Evolutionary conservation across 2,797 vertebrate genomes (phyloP), one percentile per base, ranked within the genome.

Genomic region (Acrossocheilus fasciatus): DNA sequence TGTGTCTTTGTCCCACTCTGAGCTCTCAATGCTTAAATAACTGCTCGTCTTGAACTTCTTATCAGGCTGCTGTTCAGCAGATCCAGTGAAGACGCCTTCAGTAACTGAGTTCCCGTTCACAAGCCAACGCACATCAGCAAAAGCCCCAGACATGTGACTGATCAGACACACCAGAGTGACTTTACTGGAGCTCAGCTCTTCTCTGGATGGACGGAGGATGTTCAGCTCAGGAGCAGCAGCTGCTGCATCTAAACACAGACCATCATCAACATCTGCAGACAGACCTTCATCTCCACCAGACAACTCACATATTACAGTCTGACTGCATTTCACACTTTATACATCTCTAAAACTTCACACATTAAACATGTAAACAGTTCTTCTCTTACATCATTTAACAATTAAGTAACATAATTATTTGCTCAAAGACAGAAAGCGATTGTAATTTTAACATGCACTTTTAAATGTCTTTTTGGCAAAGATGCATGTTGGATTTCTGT

Each of bases 121-220:
- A 26, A 88, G 39, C 87, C 87, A 88, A 34, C 47, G 62, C 64
- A 86, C 85, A 43, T 82, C 88, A 85, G 88, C 79, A 3, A 77
- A 82, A 30, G 64, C 62, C 9, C 9, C 17, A 72, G 78, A 34
- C 83, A 83, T 23, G 20, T 70, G 45, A 59, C 12, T 45, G 75
- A 74, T 78, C 77, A 86, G 34, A 88, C 85, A 88, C 54, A 93
- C 76, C 87, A 95, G 88, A 91, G 93, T 89, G 36, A 68, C 87
- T 79, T 83, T 88, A 4, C 79, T 85, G 7, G 88, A 66, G 75
- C 81, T 54, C 66, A 93, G 91, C 83, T 94, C 92, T 90, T 91
- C 88, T 23, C 73, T 90, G 92, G 91, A 92, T 0, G 93, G 91
- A 92, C 92, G 93, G 84, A 94, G 92, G 89, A 95, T 72, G 23